phyloP scores from a whole-genome alignment of 2,888 invertebrate species.

The Bimastos eiseni region DNA sequence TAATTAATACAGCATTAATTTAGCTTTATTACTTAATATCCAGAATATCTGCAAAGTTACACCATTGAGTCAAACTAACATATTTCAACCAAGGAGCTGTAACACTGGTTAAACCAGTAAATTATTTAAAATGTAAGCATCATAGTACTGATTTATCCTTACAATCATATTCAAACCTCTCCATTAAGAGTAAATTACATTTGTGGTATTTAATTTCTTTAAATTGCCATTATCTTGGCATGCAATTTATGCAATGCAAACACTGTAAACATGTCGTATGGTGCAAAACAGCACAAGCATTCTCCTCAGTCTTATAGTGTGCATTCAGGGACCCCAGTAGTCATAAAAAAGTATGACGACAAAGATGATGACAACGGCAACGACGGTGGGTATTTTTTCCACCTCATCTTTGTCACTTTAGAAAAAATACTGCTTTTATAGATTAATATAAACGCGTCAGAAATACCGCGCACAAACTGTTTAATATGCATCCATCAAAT shows the following conservation, averaged over 20 bases:
- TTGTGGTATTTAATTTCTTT: no score
- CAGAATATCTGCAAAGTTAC: no score
- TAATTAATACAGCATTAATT: background rate
- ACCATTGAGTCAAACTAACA: no score
- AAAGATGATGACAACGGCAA: background rate
- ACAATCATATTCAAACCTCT: no score
- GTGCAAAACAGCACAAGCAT: background rate
- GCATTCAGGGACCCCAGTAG: background rate
- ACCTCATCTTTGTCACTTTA: no score
- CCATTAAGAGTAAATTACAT: no score
- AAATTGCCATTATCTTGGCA: no score
- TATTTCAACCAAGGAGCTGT: no score
- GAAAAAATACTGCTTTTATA: no score
- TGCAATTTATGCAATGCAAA: no score
- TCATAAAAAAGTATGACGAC: background rate
- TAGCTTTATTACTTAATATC: background rate
- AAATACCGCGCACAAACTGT: background rate
- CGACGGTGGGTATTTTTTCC: no score
- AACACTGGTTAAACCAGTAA: background rate
- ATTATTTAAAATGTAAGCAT: background rate
- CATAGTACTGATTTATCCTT: background rate
- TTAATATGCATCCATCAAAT: background rate
- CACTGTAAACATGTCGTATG: background rate
- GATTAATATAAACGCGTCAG: background rate
- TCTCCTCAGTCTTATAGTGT: background rate